Evolutionary conservation across 2,113 vertebrate species (phyloP).

Genomic region (Calyptommatus sinebrachiatus): DNA sequence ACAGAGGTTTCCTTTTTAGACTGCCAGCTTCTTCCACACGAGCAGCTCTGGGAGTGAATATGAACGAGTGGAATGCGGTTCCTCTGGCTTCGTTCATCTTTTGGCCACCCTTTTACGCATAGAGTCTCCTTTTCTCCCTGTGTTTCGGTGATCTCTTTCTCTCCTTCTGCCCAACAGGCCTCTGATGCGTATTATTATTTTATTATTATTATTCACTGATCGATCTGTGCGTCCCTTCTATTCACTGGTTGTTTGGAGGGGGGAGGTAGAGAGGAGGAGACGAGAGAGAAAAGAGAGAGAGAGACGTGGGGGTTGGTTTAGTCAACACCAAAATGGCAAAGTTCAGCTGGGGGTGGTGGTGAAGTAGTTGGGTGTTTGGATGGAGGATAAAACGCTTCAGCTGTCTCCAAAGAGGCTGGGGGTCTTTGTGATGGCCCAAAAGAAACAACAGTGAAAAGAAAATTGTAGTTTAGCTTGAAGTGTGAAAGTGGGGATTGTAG

Average conservation of each 20-base stretch:
- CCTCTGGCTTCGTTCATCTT: neutral
- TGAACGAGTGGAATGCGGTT: neutral
- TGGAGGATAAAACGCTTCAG: conserved; percentile 34
- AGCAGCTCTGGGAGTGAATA: neutral
- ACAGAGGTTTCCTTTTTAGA: neutral
- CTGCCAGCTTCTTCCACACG: neutral
- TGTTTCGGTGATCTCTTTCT: too few relatives aligned
- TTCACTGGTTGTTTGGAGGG: conserved; percentile 57
- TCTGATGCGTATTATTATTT: conserved; percentile 27
- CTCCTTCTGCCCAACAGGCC: conserved; percentile 16
- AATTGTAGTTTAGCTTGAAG: conserved; percentile 73
- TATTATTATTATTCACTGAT: neutral
- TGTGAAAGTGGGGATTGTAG: conserved; percentile 70
- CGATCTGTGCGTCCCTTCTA: conserved; percentile 47
- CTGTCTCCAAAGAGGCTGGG: conserved; percentile 74
- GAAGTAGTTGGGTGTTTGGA: neutral
- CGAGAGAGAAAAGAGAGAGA: neutral
- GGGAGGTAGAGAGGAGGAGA: conserved; percentile 54
- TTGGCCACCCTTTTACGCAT: conserved; percentile 27
- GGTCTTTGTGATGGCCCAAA: conserved; percentile 75
- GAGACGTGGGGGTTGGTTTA: conserved; percentile 49
- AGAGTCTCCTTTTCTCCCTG: neutral
- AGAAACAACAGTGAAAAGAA: conserved; percentile 77
- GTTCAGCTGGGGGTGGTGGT: conserved; percentile 60
- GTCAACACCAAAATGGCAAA: conserved; percentile 77